Conservation (phyloP, 2,797 vertebrate genomes). For the Miichthys miiuy region DNA sequence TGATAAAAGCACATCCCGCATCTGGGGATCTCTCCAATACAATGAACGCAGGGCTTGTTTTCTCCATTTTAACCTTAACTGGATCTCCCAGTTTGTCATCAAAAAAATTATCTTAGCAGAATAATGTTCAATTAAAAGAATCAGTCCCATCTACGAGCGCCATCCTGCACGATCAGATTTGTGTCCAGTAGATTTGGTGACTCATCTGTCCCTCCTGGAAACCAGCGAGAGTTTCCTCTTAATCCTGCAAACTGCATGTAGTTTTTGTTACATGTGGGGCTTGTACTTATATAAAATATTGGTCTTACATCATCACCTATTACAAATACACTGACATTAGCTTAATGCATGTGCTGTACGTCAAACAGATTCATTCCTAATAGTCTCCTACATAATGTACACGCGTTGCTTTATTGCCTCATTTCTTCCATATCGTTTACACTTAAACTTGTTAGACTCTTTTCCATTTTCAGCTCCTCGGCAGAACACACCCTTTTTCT, state of each 20-base stretch:
- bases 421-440: slow-evolving; percentile 17
- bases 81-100: slow-evolving; percentile 5
- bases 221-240: slow-evolving; percentile 12
- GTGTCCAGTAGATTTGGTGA: not conserved
- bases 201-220: slow-evolving; percentile 12
- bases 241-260: not conserved
- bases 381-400: not conserved
- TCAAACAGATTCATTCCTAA: not conserved
- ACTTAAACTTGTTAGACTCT: slow-evolving; percentile 1
- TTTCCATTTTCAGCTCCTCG: slow-evolving; percentile 27
- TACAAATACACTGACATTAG: not conserved
- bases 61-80: slow-evolving; percentile 9
- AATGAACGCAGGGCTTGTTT: slow-evolving; percentile 17
- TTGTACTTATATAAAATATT: slow-evolving; percentile 10
- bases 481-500: slow-evolving; percentile 29
- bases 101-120: not conserved
- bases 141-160: slow-evolving; percentile 2
- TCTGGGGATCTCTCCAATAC: not conserved
- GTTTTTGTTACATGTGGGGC: slow-evolving; percentile 11
- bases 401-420: slow-evolving; percentile 16
- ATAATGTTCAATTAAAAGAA: slow-evolving; percentile 22
- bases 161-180: slow-evolving; percentile 11
- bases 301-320: not conserved
- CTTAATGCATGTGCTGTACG: not conserved
- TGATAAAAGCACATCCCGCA: slow-evolving; percentile 19